Base-by-base conservation (phyloP, 2,888 invertebrate genomes). In the Noctua janthina region DNA sequence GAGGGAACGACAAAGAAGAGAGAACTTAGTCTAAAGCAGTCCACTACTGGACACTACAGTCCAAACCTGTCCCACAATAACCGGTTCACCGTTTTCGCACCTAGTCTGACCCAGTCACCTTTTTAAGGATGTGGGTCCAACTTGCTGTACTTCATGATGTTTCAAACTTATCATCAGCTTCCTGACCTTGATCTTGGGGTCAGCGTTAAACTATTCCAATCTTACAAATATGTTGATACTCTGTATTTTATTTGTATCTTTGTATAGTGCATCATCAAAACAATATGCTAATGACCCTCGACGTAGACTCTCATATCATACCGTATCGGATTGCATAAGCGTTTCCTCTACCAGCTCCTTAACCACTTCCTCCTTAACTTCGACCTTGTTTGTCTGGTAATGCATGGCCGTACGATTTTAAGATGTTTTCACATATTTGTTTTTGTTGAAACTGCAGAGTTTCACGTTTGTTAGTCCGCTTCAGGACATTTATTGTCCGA, bases 331-430 rank as follows among this genome's bases (percentile, higher is more conserved):
- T 90, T 83, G 79, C 75, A 83, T 89, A 84, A 88, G 74, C 73
- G 49, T 79, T 83, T 89, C 84, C 84, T 82, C 43, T 74, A 62
- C 67, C 17, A 73, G 73, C 64, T 39, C 35, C 82, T 84, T 84
- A 46, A 82, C 70, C 76, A 66, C 59, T 89, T 89, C 89, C 89
- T 88, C n/a, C 81, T 90, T 88, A 90, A 85, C 73, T 75, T 75
- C 79, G 85, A 79, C 90, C 90, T 89, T 89, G 89, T 77, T 78
- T 74, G 66, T 82, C 46, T 68, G 66, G 64, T 76, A 77, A 70
- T 64, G 67, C 54, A 43, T 71, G 35, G 46, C n/a, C 59, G 17
- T 51, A 73, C 13, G 23, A 29, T 78, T 68, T 69, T 35, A 71
- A 46, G 70, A 67, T 68, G 51, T 78, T 77, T 72, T 77, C 39